Evolutionary conservation across 2,113 vertebrate species (phyloP), one percentile per base, ranked within the genome.

Genomic region (Rhizomys pruinosus): DNA sequence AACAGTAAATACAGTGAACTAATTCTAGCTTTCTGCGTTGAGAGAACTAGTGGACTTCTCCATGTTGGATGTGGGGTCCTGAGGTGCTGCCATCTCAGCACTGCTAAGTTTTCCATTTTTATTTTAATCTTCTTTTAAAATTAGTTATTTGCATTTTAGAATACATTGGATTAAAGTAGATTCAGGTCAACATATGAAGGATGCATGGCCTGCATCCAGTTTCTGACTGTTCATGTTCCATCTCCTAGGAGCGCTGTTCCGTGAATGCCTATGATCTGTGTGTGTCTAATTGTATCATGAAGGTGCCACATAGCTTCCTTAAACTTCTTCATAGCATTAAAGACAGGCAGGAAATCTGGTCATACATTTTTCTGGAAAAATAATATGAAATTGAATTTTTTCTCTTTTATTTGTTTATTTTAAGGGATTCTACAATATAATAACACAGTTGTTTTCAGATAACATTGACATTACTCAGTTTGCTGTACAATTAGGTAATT

Each of bases 121-220:
- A 34, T 61, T 39, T 47, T 69, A n/a, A n/a, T n/a, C n/a, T 84
- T 29, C 37, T 90, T 34, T 23, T 23, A 52, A 42, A 73, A 42
- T 23, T 22, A 22, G 5, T 1, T 7, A 66, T 32, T 72, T 64
- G 15, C 22, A 20, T 57, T 87, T 66, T 72, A 61, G 57, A 84
- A 11, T 39, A 66, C 16, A 59, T 61, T 86, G 9, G 11, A 68
- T 27, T 71, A 66, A 55, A 42, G 5, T 37, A 78, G 81, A 63
- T 47, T 42, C 27, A 86, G 68, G 1, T 47, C 27, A 66, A 0
- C 42, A 16, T 6, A 42, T 22, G 29, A 9, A 55, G 61, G n/a
- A 3, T 9, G 9, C 29, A 4, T 23, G 42, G 6, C 3, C 22
- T 13, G 57, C 4, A 37, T 7, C 2, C 6, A 23, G 7, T 37